Percentiles rank a stretch among this genome's conserved stretches.
phyloP scores from a whole-genome alignment of 2,888 invertebrate genomes.

The Pollenia angustigena region DNA sequence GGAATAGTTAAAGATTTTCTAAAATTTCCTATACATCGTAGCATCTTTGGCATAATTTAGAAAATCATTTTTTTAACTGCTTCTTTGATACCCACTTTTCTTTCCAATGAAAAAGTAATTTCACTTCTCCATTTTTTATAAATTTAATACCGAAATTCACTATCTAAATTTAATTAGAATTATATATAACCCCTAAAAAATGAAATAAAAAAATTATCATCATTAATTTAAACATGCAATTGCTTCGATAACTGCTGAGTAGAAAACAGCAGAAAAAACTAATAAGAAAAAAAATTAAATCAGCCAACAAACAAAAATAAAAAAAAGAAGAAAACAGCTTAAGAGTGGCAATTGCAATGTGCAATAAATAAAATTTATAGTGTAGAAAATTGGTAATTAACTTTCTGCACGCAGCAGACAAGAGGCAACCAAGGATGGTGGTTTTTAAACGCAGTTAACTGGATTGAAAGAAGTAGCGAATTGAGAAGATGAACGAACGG shows the following conservation, averaged over 20 bases:
- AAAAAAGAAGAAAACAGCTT: conserved; percentile 15
- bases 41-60: no score
- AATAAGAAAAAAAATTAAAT: background rate
- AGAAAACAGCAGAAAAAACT: background rate
- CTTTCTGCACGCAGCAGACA: conserved; percentile 72
- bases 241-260: conserved; percentile 59
- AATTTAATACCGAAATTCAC: conserved; percentile 33
- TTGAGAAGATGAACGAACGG: background rate
- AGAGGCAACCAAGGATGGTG: conserved; percentile 55
- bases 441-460: conserved; percentile 60
- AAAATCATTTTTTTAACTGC: background rate
- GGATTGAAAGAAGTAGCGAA: conserved; percentile 51
- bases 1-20: no score
- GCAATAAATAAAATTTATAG: conserved; percentile 80
- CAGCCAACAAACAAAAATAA: background rate
- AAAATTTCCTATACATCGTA: no score
- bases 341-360: conserved; percentile 72
- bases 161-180: conserved; percentile 47
- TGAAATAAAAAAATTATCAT: conserved; percentile 33
- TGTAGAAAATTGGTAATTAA: conserved; percentile 80
- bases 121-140: background rate
- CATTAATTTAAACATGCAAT: conserved; percentile 71
- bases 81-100: background rate
- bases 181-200: conserved; percentile 22
- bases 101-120: background rate